Conservation (phyloP, 2,888 invertebrate genomes). For the Machimus atricapillus region DNA sequence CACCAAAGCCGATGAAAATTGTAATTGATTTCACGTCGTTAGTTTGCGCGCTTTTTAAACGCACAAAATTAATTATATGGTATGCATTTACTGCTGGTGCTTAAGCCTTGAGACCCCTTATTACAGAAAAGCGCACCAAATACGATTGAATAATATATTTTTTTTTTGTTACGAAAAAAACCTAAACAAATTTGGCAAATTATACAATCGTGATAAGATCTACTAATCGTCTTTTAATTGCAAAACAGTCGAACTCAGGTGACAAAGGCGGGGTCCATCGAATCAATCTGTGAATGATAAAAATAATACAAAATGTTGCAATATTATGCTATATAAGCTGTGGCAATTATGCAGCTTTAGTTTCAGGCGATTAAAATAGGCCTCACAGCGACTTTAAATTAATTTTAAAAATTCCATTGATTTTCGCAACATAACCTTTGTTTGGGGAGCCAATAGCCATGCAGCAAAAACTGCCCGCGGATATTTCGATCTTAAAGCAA, state of each 20-base stretch:
- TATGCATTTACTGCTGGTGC: not conserved
- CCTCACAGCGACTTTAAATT: not conserved
- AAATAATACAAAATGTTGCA: not conserved
- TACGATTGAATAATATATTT: not conserved
- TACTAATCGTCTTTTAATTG: not conserved
- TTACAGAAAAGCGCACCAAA: not conserved
- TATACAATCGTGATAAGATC: not conserved
- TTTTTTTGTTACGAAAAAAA: not conserved
- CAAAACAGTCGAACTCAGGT: not conserved
- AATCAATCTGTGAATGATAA: not conserved
- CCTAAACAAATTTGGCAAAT: not conserved
- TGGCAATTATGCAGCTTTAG: not conserved
- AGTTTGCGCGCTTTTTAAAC: not conserved
- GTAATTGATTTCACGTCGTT: not conserved
- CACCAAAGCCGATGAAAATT: not conserved
- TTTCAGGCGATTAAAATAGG: not conserved
- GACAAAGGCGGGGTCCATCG: not conserved
- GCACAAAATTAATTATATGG: not conserved
- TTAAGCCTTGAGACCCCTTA: not conserved
- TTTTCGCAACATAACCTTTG: not conserved
- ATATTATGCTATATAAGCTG: not conserved
- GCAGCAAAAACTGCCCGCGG: not conserved
- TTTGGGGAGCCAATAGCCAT: not conserved
- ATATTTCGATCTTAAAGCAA: not conserved
- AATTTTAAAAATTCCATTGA: not conserved